Percentiles rank a stretch among this genome's conserved stretches.
Evolutionary conservation across 2,888 invertebrate genomes (phyloP).

Genomic region (Amphipyra tragopoginis): DNA sequence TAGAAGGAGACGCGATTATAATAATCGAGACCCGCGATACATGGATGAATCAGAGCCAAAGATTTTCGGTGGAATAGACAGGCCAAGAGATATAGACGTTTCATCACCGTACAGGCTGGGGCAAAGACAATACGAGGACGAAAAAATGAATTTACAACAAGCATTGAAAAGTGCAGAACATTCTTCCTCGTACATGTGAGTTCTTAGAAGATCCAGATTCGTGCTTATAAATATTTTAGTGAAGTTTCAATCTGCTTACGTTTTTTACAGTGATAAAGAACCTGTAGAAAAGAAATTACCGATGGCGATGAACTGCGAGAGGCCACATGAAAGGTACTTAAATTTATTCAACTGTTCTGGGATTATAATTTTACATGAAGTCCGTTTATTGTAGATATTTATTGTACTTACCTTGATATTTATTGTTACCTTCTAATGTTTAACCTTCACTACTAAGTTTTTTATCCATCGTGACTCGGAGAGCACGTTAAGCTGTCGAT

Average conservation of each 20-base stretch:
- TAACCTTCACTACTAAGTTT: too few species aligned
- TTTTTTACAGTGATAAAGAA: constrained; percentile 76
- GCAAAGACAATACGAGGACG: constrained; percentile 70
- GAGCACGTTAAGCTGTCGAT: too few species aligned
- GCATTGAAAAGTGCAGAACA: constrained; percentile 74
- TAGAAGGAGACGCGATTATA: constrained; percentile 73
- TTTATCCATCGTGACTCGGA: too few species aligned
- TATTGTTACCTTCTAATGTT: too few species aligned
- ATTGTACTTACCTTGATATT: too few species aligned
- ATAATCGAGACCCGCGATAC: constrained; percentile 67
- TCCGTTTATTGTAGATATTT: not conserved
- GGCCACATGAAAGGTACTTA: constrained; percentile 80
- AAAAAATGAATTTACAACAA: constrained; percentile 64
- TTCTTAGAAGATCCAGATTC: constrained; percentile 14
- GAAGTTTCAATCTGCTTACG: constrained; percentile 10
- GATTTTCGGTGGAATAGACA: constrained; percentile 64
- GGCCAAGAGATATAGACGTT: constrained; percentile 68
- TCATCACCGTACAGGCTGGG: constrained; percentile 60
- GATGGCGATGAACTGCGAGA: constrained; percentile 77
- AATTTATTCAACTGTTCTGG: not conserved
- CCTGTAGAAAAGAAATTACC: constrained; percentile 71
- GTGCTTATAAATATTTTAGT: not conserved
- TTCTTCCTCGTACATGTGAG: constrained; percentile 60
- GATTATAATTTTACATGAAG: not conserved
- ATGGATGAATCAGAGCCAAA: constrained; percentile 74